Conservation (phyloP, 1,140 invertebrate genomes). For the Rhyacophila brunnea region DNA sequence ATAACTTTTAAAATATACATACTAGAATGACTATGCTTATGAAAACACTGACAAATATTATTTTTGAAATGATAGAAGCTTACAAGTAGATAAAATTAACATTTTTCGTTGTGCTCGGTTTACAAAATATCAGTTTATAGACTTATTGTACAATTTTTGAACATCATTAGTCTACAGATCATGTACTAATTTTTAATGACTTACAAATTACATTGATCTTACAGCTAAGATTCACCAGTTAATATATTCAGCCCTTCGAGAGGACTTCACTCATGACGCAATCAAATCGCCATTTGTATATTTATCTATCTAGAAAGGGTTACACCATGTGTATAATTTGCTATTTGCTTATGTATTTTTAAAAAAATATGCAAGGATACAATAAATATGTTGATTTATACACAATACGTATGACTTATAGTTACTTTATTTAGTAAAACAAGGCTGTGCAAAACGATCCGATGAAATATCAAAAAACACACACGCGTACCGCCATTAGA, state of each 20-base stretch:
- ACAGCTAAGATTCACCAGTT: conserved; percentile 9
- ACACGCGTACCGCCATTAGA: too few species aligned
- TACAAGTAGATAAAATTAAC: neutral
- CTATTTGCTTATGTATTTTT: conserved; percentile 12
- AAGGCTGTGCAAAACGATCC: conserved; percentile 13
- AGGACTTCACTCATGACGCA: too few species aligned
- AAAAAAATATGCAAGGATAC: conserved; percentile 13
- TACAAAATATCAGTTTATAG: conserved; percentile 13
- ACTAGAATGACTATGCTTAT: too few species aligned
- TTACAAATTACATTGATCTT: conserved; percentile 16
- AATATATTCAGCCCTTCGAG: too few species aligned
- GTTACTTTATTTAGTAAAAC: conserved; percentile 15
- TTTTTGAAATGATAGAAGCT: too few species aligned
- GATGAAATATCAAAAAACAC: too few species aligned
- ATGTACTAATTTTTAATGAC: conserved; percentile 8
- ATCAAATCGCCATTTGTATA: conserved; percentile 10
- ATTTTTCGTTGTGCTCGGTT: conserved; percentile 25
- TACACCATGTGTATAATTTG: conserved; percentile 22
- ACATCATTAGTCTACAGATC: conserved; percentile 9
- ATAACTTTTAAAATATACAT: too few species aligned
- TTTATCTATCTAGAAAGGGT: conserved; percentile 22
- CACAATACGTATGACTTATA: conserved; percentile 12
- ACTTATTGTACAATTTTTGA: conserved; percentile 17
- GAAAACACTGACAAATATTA: too few species aligned
- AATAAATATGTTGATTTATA: conserved; percentile 5